phyloP scores from a whole-genome alignment of 2,113 vertebrate genomes.

The Craseonycteris thonglongyai region DNA sequence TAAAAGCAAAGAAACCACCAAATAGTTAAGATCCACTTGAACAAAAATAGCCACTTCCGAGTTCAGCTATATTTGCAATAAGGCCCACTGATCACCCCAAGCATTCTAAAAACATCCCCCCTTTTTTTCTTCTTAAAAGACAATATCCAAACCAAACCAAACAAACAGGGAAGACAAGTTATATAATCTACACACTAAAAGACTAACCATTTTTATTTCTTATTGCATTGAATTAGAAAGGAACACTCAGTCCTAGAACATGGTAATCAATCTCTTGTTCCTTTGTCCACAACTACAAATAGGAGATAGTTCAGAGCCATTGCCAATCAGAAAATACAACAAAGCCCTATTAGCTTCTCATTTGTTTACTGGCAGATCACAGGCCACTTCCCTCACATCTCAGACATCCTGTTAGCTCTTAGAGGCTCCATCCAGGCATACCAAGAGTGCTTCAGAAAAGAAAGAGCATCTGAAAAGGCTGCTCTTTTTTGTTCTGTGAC shows the following conservation, averaged over 20 bases:
- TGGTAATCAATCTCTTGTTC: constrained; percentile 33
- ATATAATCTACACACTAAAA: constrained; percentile 58
- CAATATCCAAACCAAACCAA: constrained; percentile 33
- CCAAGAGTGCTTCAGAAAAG: constrained; percentile 4
- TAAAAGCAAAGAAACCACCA: constrained; percentile 30
- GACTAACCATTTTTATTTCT: constrained; percentile 45
- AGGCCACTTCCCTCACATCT: not conserved
- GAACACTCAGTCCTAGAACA: constrained; percentile 48
- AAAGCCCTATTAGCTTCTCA: constrained; percentile 25
- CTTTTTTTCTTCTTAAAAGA: constrained; percentile 30
- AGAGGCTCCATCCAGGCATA: constrained; percentile 44
- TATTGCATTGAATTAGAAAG: constrained; percentile 55
- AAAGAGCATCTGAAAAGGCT: constrained; percentile 22
- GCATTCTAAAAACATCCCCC: constrained; percentile 14
- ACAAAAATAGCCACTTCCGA: constrained; percentile 17
- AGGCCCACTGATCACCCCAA: constrained; percentile 16
- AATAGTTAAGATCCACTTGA: constrained; percentile 39
- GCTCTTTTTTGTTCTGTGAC: constrained; percentile 52
- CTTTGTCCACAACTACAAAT: constrained; percentile 45
- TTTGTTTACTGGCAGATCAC: constrained; percentile 50
- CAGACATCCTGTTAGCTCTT: constrained; percentile 45
- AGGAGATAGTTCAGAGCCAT: constrained; percentile 57
- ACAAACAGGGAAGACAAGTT: constrained; percentile 47
- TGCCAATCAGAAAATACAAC: constrained; percentile 39
- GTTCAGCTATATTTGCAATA: constrained; percentile 48